Percentiles rank a stretch among this genome's conserved stretches.
Evolutionary conservation across 2,888 invertebrate genomes (phyloP).

Genomic region (Perizoma flavofasciatum): DNA sequence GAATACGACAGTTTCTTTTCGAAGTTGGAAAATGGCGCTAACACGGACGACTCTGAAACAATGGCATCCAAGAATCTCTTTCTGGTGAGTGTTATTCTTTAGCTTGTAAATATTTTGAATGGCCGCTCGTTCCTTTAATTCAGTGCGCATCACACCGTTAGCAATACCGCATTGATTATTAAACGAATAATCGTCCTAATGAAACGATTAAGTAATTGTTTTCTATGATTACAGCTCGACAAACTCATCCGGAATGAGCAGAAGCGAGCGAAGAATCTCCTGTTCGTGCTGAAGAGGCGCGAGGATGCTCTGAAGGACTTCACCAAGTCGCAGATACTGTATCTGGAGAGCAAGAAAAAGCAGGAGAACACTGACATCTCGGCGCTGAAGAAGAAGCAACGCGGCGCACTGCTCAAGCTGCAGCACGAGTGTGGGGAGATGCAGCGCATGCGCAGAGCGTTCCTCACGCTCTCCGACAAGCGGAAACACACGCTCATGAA

Average conservation of each 20-base stretch:
- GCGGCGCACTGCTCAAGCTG: slow-evolving; percentile 85
- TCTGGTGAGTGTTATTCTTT: slow-evolving; percentile 76
- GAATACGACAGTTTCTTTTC: slow-evolving; percentile 65
- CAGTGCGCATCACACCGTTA: slow-evolving; percentile 35
- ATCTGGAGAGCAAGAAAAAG: slow-evolving; percentile 77
- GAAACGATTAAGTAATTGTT: neutral
- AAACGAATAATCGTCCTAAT: no score
- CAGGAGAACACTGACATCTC: slow-evolving; percentile 75
- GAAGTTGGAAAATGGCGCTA: slow-evolving; percentile 65
- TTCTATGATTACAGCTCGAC: slow-evolving; percentile 67
- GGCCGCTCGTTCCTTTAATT: slow-evolving; percentile 38
- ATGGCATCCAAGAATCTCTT: slow-evolving; percentile 80
- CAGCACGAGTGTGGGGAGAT: slow-evolving; percentile 88
- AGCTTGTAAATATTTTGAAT: slow-evolving; percentile 64
- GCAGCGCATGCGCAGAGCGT: slow-evolving; percentile 80
- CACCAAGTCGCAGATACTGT: slow-evolving; percentile 77
- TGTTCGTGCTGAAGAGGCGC: slow-evolving; percentile 76
- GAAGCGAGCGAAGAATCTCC: slow-evolving; percentile 74
- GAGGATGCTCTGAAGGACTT: slow-evolving; percentile 79
- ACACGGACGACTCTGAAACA: slow-evolving; percentile 69
- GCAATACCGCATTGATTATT: slow-evolving; percentile 31
- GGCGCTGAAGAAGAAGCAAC: slow-evolving; percentile 86
- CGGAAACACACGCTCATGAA: slow-evolving; percentile 73
- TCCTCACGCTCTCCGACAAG: slow-evolving; percentile 71
- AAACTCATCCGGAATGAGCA: slow-evolving; percentile 81